Base-by-base conservation (phyloP, 2,797 vertebrate species). In the Mus spretus region DNA sequence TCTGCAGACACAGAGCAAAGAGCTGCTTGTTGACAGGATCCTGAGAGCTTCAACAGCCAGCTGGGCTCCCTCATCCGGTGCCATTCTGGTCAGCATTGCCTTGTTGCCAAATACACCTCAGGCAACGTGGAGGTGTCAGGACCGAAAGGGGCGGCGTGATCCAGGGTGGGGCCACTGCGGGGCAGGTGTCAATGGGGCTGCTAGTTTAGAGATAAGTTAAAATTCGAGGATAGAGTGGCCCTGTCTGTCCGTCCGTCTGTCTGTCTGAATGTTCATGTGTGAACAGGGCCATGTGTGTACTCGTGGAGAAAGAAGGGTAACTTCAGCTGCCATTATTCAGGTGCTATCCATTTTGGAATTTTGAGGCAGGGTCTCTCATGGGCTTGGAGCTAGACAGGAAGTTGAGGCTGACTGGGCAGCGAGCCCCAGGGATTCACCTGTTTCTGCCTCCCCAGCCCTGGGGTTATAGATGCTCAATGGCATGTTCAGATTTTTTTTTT, bases 91-190 rank as follows among this genome's bases (percentile, higher is more conserved):
- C 67, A 77, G 1, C 19, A 0, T 26, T 4, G 3, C 40, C 47
- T 19, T 75, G 55, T 37, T 34, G 19, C 86, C 28, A 22, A 3
- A 12, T 17, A 34, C 55, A 24, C 37, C 55, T 77, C 37, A 34
- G 55, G 37, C 31, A 13, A 53, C 11, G 14, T 15, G 34, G 40
- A 55, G 28, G 53, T 34, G 12, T 59, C 34, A 31, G 11, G 12
- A 79, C 15, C 6, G 47, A 47, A 47, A 28, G 81, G 61, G 65
- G 74, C 31, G 34, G 74, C 44, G 28, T 22, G 82, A 10, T 6
- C 17, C 2, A 17, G 20, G 0, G 24, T 0, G 9, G 44, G 1
- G 4, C 28, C 8, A 0, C 11, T 6, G 0, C 0, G 2, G 47
- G 34, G 2, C 0, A 4, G 37, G 40, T 61, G 70, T 26, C 55